phyloP scores from a whole-genome alignment of 2,888 invertebrate genomes.

The Machimus atricapillus region DNA sequence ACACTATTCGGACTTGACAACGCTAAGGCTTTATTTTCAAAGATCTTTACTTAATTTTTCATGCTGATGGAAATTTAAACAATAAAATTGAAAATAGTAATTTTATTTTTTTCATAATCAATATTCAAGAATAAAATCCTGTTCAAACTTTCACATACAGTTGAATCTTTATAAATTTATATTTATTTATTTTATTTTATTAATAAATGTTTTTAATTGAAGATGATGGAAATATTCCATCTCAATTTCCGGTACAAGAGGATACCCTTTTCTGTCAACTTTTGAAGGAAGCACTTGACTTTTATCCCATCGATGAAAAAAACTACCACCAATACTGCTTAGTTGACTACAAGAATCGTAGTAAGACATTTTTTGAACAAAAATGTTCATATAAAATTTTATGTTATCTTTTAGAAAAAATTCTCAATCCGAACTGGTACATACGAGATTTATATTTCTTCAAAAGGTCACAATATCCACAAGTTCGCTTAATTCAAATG shows the following conservation, averaged over 20 bases:
- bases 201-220: neutral
- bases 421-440: constrained; percentile 93
- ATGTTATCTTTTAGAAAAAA: constrained; percentile 75
- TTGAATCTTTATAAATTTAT: no score
- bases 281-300: constrained; percentile 93
- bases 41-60: no score
- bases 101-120: no score
- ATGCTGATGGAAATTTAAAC: no score
- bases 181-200: no score
- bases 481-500: constrained; percentile 92
- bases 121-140: no score
- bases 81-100: no score
- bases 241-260: constrained; percentile 97
- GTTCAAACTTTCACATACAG: no score
- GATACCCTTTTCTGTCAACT: constrained; percentile 96
- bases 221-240: constrained; percentile 94
- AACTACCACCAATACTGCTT: constrained; percentile 90
- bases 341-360: constrained; percentile 98
- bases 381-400: neutral
- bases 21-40: no score
- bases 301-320: constrained; percentile 93
- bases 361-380: neutral
- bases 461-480: constrained; percentile 97
- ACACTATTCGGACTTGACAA: no score
- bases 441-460: constrained; percentile 96